Percentiles rank a stretch among this genome's conserved stretches.
These are phyloP conservation scores for Xenopus laevis DNA, from an alignment of 2,113 vertebrate species.

Conservation along the genomic window DNA sequence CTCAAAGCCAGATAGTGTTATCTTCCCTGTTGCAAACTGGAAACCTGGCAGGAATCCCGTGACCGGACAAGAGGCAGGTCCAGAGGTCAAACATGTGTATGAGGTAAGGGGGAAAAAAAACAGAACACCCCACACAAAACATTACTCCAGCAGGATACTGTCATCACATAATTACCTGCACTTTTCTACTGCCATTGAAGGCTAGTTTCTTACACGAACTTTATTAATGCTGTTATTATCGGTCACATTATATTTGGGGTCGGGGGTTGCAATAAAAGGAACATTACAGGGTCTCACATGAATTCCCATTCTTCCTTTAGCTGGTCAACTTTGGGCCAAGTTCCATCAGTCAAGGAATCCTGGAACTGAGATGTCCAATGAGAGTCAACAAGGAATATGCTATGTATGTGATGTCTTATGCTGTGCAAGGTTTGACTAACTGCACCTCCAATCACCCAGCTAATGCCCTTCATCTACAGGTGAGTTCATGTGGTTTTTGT, in stretches of 20 bases:
- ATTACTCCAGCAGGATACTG: not conserved
- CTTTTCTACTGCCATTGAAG: too few species aligned
- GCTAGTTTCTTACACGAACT: too few species aligned
- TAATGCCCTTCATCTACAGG: conserved; percentile 71
- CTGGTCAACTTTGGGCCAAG: conserved; percentile 83
- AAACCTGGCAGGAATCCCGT: conserved; percentile 59
- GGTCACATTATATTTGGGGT: too few species aligned
- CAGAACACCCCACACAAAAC: not conserved
- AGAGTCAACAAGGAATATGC: conserved; percentile 60
- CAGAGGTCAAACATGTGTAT: conserved; percentile 79
- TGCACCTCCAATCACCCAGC: conserved; percentile 68
- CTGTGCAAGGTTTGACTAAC: conserved; percentile 69
- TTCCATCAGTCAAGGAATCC: conserved; percentile 70
- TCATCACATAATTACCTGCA: too few species aligned
- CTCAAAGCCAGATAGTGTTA: conserved; percentile 80
- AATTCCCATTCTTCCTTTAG: conserved; percentile 51
- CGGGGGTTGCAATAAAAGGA: too few species aligned
- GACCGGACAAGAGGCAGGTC: conserved; percentile 75
- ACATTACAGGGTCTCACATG: too few species aligned
- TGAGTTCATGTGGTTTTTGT: conserved; percentile 50
- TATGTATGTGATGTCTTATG: conserved; percentile 74
- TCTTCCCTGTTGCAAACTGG: conserved; percentile 76
- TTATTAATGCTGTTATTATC: too few species aligned
- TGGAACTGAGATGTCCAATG: conserved; percentile 77
- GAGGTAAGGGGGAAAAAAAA: conserved; percentile 66